phyloP scores from a whole-genome alignment of 2,113 vertebrate genomes.

The Hyperopisus bebe region DNA sequence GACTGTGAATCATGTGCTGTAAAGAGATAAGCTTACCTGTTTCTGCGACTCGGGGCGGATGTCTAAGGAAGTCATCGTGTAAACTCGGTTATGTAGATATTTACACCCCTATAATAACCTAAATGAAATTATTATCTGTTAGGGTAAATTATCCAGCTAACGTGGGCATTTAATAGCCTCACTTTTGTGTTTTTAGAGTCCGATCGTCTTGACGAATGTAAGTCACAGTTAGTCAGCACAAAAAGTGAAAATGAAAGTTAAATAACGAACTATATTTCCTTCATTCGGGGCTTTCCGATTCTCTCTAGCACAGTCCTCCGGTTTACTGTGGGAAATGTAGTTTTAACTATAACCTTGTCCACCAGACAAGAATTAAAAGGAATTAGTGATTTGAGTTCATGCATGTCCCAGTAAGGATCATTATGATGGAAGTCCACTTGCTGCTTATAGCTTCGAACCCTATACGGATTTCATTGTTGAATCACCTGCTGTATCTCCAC shows the following conservation, averaged over 20 bases:
- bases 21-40: slow-evolving; percentile 46
- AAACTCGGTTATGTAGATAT: background rate
- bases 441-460: background rate
- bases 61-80: slow-evolving; percentile 52
- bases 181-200: slow-evolving; percentile 6
- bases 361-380: background rate
- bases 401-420: background rate
- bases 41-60: slow-evolving; percentile 53
- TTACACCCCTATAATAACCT: background rate
- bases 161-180: background rate
- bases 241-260: slow-evolving; percentile 65
- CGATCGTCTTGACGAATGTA: slow-evolving; percentile 7
- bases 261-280: background rate
- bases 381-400: background rate
- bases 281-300: slow-evolving; percentile 43
- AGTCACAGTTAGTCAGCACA: slow-evolving; percentile 48
- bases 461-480: background rate
- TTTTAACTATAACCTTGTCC: background rate
- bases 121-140: background rate
- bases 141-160: background rate
- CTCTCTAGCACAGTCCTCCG: background rate
- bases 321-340: slow-evolving; percentile 43
- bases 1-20: background rate
- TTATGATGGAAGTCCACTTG: background rate
- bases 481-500: background rate